These are phyloP conservation scores for Anser brachyrhynchus DNA, from an alignment of 2,113 vertebrate genomes.

Conservation along the genomic window DNA sequence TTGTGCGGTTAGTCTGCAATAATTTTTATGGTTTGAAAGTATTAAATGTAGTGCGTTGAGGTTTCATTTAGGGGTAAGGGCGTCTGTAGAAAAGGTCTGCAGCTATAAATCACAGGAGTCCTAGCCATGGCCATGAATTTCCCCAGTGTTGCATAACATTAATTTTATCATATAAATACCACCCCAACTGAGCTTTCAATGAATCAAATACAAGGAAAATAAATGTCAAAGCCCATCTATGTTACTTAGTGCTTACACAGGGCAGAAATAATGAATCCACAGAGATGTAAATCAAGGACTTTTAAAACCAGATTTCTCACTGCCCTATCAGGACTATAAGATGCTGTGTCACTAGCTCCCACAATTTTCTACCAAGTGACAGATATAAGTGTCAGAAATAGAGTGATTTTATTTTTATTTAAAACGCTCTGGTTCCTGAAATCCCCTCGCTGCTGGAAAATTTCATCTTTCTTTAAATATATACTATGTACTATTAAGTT, in stretches of 20 bases:
- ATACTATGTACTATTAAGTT: fast-evolving
- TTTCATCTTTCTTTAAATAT: fast-evolving
- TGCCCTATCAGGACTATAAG: background rate
- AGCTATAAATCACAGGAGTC: background rate
- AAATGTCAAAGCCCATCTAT: background rate
- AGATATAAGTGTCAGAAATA: background rate
- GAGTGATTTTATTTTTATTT: background rate
- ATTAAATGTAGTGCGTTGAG: background rate
- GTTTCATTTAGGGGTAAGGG: background rate
- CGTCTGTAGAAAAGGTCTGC: background rate
- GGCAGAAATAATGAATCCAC: background rate
- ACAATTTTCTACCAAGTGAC: background rate
- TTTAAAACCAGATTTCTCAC: background rate
- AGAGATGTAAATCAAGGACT: background rate
- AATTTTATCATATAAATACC: background rate
- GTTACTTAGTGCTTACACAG: background rate
- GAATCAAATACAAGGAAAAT: background rate
- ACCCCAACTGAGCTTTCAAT: background rate
- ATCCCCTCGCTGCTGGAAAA: background rate
- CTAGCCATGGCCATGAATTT: background rate
- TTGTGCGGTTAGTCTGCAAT: background rate
- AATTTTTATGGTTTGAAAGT: background rate
- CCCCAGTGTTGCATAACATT: background rate
- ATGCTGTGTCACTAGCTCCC: background rate
- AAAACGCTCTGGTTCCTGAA: background rate